Conservation (phyloP, 2,888 invertebrate species). For the Salticus scenicus region DNA sequence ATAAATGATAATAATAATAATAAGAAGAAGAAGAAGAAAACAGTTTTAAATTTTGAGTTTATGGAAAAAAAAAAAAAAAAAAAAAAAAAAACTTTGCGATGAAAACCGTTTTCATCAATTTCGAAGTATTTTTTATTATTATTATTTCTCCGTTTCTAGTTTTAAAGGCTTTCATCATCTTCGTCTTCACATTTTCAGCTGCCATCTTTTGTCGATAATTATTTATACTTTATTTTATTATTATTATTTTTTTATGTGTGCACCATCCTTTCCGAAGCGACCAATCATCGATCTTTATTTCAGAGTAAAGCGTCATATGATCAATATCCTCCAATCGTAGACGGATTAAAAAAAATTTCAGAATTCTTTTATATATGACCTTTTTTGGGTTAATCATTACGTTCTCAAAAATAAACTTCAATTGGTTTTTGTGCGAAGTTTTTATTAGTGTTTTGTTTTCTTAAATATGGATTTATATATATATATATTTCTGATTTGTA, state of each 20-base stretch:
- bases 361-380: background rate
- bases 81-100: slow-evolving; percentile 35
- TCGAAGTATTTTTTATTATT: background rate
- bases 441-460: too few species aligned
- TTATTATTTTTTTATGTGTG: background rate
- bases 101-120: slow-evolving; percentile 58
- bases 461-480: too few species aligned
- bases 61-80: too few species aligned
- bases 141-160: background rate
- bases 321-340: slow-evolving; percentile 67
- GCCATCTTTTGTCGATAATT: slow-evolving; percentile 51
- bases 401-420: background rate
- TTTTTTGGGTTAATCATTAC: background rate
- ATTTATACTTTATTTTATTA: slow-evolving; percentile 29
- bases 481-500: too few species aligned
- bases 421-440: background rate
- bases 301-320: slow-evolving; percentile 53
- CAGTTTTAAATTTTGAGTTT: slow-evolving; percentile 23
- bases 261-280: slow-evolving; percentile 15
- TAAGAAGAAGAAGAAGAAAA: slow-evolving; percentile 5
- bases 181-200: slow-evolving; percentile 8
- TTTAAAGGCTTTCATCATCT: slow-evolving; percentile 26
- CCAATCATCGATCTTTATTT: slow-evolving; percentile 66
- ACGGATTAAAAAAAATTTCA: slow-evolving; percentile 37
- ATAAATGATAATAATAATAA: too few species aligned